Evolutionary conservation across 2,113 vertebrate genomes (phyloP).

Genomic region (Psittacara wagleri): DNA sequence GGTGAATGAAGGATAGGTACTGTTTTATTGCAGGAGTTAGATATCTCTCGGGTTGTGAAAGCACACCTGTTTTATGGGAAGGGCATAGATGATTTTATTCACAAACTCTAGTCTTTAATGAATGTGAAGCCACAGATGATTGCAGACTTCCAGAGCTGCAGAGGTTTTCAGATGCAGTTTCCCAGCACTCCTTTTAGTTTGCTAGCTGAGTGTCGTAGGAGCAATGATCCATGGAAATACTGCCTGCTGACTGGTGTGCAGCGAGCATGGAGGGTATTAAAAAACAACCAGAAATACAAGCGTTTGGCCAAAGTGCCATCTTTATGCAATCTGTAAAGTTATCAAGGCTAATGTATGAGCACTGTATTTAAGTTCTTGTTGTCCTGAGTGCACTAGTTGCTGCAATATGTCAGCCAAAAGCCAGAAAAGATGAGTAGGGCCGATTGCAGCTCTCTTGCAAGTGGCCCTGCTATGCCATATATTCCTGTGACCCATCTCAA

Average conservation of each 20-base stretch:
- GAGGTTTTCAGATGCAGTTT: background rate
- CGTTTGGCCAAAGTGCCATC: background rate
- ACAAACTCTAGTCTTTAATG: background rate
- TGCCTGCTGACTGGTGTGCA: background rate
- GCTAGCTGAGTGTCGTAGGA: fast-evolving
- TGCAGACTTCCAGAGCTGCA: background rate
- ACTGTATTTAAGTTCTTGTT: background rate
- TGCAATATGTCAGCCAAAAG: background rate
- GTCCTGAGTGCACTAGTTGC: background rate
- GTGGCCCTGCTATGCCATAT: background rate
- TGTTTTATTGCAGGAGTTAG: background rate
- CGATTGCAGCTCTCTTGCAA: background rate
- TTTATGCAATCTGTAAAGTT: background rate
- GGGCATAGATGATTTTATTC: background rate
- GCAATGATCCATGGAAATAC: background rate
- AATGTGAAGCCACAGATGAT: fast-evolving
- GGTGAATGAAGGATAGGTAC: background rate
- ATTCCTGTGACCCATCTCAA: background rate
- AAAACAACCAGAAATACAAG: background rate
- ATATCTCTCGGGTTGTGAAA: background rate
- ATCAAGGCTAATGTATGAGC: background rate
- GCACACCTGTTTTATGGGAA: background rate
- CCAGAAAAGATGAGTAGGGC: background rate
- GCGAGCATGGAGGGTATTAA: background rate
- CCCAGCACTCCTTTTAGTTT: background rate